Evolutionary conservation across 92 coral and sea anemone species (phyloP).

Genomic region (Epizoanthus illoricatus): DNA sequence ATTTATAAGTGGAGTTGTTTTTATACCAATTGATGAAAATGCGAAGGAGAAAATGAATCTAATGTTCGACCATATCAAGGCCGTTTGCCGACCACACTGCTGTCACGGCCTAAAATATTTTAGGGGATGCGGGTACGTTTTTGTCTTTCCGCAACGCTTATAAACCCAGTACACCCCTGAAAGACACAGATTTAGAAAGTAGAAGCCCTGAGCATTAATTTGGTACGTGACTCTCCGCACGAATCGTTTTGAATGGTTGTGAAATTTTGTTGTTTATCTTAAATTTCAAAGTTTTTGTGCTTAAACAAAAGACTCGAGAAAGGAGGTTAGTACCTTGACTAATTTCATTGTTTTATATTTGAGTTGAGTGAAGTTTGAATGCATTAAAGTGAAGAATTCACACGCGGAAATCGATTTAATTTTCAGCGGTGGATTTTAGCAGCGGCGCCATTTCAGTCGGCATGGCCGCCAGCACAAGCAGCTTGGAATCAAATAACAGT

Average conservation of each 20-base stretch:
- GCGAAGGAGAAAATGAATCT: constrained; percentile 5
- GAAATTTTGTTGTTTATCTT: not conserved
- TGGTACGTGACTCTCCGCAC: constrained; percentile 15
- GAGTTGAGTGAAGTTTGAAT: not conserved
- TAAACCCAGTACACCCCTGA: constrained; percentile 13
- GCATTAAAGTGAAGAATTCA: not conserved
- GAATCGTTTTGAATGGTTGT: not conserved
- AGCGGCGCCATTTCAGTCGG: constrained; percentile 1
- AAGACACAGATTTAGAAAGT: constrained; percentile 17
- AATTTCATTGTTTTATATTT: constrained; percentile 6
- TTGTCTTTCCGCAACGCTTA: not conserved
- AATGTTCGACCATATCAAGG: constrained; percentile 9
- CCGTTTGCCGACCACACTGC: not conserved
- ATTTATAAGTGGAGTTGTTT: not conserved
- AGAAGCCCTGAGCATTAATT: constrained; percentile 14
- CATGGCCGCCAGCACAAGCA: constrained; percentile 12
- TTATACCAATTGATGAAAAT: not conserved
- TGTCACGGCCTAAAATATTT: constrained; percentile 25
- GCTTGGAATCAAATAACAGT: not conserved
- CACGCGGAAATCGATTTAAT: not conserved
- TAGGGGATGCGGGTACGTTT: constrained; percentile 18
- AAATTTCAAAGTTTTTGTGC: not conserved
- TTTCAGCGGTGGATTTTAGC: constrained; percentile 1
- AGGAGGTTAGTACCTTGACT: constrained; percentile 4
- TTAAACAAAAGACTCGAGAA: not conserved